Conservation (phyloP, 2,888 invertebrate species). For the Hydriomena furcata region DNA sequence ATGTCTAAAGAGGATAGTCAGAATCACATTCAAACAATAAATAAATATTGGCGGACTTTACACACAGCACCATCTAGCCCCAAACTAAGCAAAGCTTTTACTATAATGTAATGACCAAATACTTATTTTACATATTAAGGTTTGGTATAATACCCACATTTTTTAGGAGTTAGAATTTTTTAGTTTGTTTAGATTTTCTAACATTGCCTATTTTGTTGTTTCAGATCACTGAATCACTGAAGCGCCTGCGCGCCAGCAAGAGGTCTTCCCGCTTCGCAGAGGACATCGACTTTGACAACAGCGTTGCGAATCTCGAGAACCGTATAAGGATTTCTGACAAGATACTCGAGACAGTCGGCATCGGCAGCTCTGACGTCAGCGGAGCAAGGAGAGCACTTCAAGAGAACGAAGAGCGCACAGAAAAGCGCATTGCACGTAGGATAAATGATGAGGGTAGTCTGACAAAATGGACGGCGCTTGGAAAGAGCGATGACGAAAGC, state of each 20-base stretch:
- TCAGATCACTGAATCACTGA: slow-evolving; percentile 84
- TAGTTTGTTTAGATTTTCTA: background rate
- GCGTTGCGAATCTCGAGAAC: slow-evolving; percentile 81
- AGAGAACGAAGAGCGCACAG: slow-evolving; percentile 76
- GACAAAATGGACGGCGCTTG: slow-evolving; percentile 87
- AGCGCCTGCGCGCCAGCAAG: slow-evolving; percentile 84
- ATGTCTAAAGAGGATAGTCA: too few relatives aligned
- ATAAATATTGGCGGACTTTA: too few relatives aligned
- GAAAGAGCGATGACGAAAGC: slow-evolving; percentile 69
- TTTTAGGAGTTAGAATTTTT: too few relatives aligned
- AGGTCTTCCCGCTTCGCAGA: slow-evolving; percentile 84
- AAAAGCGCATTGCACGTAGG: slow-evolving; percentile 73
- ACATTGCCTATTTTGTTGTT: slow-evolving; percentile 39
- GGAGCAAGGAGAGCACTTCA: slow-evolving; percentile 75
- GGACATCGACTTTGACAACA: slow-evolving; percentile 85
- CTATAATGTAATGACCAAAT: too few relatives aligned
- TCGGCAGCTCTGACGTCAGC: slow-evolving; percentile 81
- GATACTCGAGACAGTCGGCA: slow-evolving; percentile 85
- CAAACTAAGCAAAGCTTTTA: too few relatives aligned
- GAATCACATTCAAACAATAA: too few relatives aligned
- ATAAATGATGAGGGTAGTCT: slow-evolving; percentile 66
- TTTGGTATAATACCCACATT: too few relatives aligned
- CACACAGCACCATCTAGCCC: too few relatives aligned
- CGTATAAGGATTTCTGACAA: slow-evolving; percentile 85
- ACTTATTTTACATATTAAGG: too few relatives aligned